Evolutionary conservation across 2,888 invertebrate species (phyloP).

Genomic region (Acrocera orbiculus): DNA sequence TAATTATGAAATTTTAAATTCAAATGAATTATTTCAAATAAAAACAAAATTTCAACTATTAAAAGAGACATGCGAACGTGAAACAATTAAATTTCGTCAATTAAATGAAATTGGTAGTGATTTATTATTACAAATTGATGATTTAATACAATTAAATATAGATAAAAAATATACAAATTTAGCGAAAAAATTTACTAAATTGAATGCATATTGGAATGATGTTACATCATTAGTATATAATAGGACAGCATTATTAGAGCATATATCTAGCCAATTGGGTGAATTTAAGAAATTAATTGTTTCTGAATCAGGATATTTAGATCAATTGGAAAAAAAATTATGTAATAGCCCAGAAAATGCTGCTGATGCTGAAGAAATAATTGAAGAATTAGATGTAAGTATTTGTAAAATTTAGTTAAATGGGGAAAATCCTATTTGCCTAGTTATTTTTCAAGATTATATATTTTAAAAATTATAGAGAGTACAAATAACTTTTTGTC

Average conservation of each 20-base stretch:
- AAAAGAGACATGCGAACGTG: constrained; percentile 53
- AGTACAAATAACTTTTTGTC: no score
- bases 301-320: constrained; percentile 55
- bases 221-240: constrained; percentile 52
- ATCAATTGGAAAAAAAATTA: constrained; percentile 59
- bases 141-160: constrained; percentile 17
- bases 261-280: constrained; percentile 59
- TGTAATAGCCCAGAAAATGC: constrained; percentile 47
- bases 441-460: no score
- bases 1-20: constrained; percentile 40
- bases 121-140: constrained; percentile 40
- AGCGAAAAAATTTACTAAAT: constrained; percentile 45
- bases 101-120: constrained; percentile 54
- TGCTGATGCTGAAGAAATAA: constrained; percentile 81
- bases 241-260: constrained; percentile 45
- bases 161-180: constrained; percentile 36
- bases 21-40: constrained; percentile 51
- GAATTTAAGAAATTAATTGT: constrained; percentile 63
- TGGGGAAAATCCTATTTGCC: no score
- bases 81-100: constrained; percentile 45
- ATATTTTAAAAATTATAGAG: no score
- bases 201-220: constrained; percentile 55
- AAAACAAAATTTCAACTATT: constrained; percentile 51
- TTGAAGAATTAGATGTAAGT: constrained; percentile 72
- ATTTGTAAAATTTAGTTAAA: neutral